Evolutionary conservation across 2,113 vertebrate genomes (phyloP).

Genomic region (Oncorhynchus gorbuscha): DNA sequence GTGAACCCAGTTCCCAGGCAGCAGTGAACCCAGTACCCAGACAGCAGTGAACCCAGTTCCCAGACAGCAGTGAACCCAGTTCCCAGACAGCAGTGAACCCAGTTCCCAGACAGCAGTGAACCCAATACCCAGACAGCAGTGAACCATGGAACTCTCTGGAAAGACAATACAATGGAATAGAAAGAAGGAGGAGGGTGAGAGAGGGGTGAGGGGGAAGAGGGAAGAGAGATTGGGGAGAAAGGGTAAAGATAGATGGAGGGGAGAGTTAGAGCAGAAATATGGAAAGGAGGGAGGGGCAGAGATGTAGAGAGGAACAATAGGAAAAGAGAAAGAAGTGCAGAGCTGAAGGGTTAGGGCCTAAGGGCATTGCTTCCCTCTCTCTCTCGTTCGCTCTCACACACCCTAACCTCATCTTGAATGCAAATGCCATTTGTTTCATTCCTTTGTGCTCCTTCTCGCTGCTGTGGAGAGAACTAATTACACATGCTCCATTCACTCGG

Average conservation of each 20-base stretch:
- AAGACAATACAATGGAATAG: slow-evolving; percentile 69
- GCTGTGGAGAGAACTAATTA: slow-evolving; percentile 75
- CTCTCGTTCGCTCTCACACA: slow-evolving; percentile 51
- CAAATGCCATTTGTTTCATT: slow-evolving; percentile 70
- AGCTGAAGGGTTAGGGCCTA: slow-evolving; percentile 52
- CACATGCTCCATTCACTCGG: slow-evolving; percentile 70
- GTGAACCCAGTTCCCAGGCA: slow-evolving; percentile 12
- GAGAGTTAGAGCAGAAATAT: background rate
- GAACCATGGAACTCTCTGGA: slow-evolving; percentile 64
- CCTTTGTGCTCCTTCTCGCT: slow-evolving; percentile 68
- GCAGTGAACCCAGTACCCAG: too few relatives aligned
- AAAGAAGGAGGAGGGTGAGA: slow-evolving; percentile 36
- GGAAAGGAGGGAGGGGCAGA: slow-evolving; percentile 8
- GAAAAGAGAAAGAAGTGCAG: too few relatives aligned
- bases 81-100: too few relatives aligned
- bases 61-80: too few relatives aligned
- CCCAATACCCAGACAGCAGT: too few relatives aligned
- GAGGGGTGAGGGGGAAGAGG: slow-evolving; percentile 37
- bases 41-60: too few relatives aligned
- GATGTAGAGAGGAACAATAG: too few relatives aligned
- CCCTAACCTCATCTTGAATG: slow-evolving; percentile 70
- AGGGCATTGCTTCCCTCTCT: slow-evolving; percentile 6
- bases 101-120: too few relatives aligned
- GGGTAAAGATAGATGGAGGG: slow-evolving; percentile 12
- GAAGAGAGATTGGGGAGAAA: slow-evolving; percentile 19